Percentiles rank a stretch among this genome's conserved stretches.
These are phyloP conservation scores for Chloroceryle inda DNA, from an alignment of 2,797 vertebrate genomes.

Conservation along the genomic window DNA sequence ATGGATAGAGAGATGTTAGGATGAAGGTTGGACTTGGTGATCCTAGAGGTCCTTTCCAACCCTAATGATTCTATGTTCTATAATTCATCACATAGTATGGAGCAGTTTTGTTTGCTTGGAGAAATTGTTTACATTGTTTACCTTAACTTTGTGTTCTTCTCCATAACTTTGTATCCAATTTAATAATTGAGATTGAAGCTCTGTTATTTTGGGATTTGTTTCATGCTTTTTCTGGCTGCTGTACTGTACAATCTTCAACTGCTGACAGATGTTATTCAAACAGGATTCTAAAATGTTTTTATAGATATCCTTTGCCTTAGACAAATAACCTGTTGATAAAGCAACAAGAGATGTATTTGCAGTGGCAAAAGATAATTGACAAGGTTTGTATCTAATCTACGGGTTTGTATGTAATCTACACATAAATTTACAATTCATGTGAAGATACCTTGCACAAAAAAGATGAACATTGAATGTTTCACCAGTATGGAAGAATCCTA, in stretches of 20 bases:
- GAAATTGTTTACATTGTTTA: constrained; percentile 45
- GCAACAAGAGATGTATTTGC: constrained; percentile 25
- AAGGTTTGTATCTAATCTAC: neutral
- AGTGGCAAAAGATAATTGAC: neutral
- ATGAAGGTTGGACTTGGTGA: too few species aligned
- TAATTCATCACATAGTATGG: neutral
- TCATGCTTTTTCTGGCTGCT: constrained; percentile 83
- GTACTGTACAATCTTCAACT: constrained; percentile 86
- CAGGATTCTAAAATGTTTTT: constrained; percentile 77
- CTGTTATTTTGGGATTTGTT: constrained; percentile 83
- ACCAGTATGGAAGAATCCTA: neutral
- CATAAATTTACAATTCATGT: neutral
- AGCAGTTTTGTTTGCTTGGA: neutral
- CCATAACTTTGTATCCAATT: constrained; percentile 76
- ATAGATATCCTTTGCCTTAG: constrained; percentile 81
- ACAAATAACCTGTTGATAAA: constrained; percentile 86
- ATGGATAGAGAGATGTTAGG: too few species aligned
- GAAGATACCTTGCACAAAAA: neutral
- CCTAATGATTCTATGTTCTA: too few species aligned
- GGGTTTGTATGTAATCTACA: neutral
- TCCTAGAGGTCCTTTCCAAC: too few species aligned
- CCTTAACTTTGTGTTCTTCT: constrained; percentile 70
- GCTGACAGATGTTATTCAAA: constrained; percentile 86
- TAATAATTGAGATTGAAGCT: constrained; percentile 82
- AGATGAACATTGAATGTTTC: neutral